phyloP scores from a whole-genome alignment of 2,888 invertebrate genomes.

The Calliphora vomitoria region DNA sequence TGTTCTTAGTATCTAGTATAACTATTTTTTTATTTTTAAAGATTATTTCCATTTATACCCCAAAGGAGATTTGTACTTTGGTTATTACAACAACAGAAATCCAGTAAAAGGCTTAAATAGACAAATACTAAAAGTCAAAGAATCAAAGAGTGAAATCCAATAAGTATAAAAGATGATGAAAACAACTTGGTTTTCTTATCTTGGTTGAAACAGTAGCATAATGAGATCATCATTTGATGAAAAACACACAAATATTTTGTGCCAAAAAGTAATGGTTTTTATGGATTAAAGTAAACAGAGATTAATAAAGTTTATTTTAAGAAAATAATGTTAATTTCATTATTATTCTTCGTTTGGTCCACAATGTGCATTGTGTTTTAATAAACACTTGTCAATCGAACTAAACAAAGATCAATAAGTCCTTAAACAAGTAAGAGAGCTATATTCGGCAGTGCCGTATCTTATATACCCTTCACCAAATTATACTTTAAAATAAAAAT shows the following conservation, averaged over 20 bases:
- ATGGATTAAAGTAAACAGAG: too few species aligned
- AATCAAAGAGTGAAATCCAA: background rate
- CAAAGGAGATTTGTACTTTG: slow-evolving; percentile 11
- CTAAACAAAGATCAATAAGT: too few species aligned
- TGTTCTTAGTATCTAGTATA: slow-evolving; percentile 5
- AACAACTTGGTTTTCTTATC: background rate
- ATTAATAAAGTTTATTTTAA: too few species aligned
- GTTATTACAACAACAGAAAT: background rate
- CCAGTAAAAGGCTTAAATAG: slow-evolving; percentile 10
- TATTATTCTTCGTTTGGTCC: too few species aligned
- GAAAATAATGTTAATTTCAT: too few species aligned
- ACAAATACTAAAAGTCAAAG: background rate
- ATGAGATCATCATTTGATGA: slow-evolving; percentile 22
- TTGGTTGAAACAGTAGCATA: background rate
- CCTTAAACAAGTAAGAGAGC: too few species aligned
- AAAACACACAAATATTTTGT: background rate
- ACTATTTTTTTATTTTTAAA: slow-evolving; percentile 17
- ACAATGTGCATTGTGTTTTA: too few species aligned
- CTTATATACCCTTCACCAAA: too few species aligned
- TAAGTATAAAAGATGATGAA: background rate
- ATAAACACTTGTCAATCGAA: too few species aligned
- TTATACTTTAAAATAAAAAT: too few species aligned
- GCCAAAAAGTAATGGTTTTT: too few species aligned
- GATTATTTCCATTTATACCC: slow-evolving; percentile 24
- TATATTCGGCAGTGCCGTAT: too few species aligned